Percentiles rank a stretch among this genome's conserved stretches.
These are phyloP conservation scores for Sorex araneus DNA, from an alignment of 2,113 vertebrate species.

Conservation along the genomic window DNA sequence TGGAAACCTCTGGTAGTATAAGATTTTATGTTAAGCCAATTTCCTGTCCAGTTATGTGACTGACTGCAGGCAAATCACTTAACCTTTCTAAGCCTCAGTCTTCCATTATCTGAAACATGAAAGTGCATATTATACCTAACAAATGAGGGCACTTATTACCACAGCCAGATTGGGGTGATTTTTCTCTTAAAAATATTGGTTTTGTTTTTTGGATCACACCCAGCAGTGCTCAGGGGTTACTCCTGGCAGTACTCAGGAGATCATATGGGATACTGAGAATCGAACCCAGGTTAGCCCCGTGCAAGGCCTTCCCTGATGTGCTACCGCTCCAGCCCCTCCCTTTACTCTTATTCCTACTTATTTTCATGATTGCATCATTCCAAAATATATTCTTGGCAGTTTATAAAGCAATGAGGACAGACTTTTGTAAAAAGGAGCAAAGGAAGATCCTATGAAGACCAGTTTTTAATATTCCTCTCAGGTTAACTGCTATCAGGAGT, in stretches of 20 bases:
- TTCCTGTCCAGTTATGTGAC: not conserved
- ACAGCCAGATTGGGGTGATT: constrained; percentile 18
- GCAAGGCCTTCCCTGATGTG: too few relatives aligned
- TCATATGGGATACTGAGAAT: too few relatives aligned
- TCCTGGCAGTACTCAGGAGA: too few relatives aligned
- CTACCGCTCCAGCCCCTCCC: too few relatives aligned
- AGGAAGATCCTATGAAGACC: not conserved
- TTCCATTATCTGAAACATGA: constrained; percentile 37
- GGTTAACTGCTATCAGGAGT: too few relatives aligned
- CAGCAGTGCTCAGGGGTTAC: not conserved
- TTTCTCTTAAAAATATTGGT: constrained; percentile 14
- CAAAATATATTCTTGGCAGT: constrained; percentile 12
- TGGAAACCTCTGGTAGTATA: too few relatives aligned
- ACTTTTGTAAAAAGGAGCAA: not conserved
- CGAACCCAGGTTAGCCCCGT: too few relatives aligned
- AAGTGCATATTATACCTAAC: constrained; percentile 8
- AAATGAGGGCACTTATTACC: constrained; percentile 1
- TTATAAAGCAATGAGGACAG: not conserved
- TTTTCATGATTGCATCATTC: constrained; percentile 8
- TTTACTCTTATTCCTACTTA: not conserved
- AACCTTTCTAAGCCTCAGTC: constrained; percentile 25
- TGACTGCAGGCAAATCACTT: constrained; percentile 35
- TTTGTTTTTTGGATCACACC: too few relatives aligned
- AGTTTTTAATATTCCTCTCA: not conserved
- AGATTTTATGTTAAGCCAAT: not conserved